Evolutionary conservation across 1,140 invertebrate genomes (phyloP).

Genomic region (Venturia canescens): DNA sequence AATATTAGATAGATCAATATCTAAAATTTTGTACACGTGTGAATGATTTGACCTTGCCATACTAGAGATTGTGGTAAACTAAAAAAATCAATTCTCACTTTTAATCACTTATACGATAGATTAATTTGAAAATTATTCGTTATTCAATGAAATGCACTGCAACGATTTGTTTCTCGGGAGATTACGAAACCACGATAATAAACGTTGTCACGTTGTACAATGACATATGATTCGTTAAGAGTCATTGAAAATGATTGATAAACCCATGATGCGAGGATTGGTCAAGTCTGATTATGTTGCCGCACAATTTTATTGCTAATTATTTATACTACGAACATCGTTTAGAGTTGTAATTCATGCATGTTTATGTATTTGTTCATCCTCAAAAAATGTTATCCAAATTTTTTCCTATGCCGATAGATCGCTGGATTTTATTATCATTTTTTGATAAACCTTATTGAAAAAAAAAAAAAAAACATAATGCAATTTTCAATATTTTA

Average conservation of each 20-base stretch:
- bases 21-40: neutral
- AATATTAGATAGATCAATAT: no score
- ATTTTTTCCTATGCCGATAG: no score
- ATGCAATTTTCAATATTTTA: neutral
- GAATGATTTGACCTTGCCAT: conserved; percentile 34
- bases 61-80: neutral
- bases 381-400: no score
- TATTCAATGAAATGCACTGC: neutral
- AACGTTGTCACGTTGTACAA: neutral
- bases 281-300: neutral
- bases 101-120: conserved; percentile 27
- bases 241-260: conserved; percentile 22
- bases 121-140: conserved; percentile 14
- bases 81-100: conserved; percentile 49
- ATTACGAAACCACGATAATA: neutral
- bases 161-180: conserved; percentile 7
- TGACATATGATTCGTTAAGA: conserved; percentile 19
- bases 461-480: no score
- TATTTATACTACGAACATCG: neutral
- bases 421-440: no score
- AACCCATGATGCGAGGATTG: neutral
- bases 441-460: no score
- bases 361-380: neutral
- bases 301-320: neutral
- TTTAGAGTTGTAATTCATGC: neutral